Evolutionary conservation across 1,140 invertebrate species (phyloP).

Genomic region (Hyposmocoma kahamanoa): DNA sequence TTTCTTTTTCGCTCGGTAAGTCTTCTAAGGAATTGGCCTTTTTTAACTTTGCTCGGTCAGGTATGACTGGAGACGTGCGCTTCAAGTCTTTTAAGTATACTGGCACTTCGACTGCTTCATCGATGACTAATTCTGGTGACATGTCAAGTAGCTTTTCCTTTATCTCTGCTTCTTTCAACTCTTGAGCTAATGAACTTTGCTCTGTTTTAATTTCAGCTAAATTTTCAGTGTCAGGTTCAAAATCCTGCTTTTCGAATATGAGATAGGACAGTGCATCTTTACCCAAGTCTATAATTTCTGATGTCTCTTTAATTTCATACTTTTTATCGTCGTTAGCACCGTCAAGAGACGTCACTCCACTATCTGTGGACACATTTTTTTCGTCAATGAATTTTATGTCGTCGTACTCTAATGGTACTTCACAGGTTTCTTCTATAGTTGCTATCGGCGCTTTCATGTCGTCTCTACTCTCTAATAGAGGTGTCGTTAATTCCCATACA

Average conservation of each 20-base stretch:
- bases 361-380: slow-evolving; percentile 15
- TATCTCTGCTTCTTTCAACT: slow-evolving; percentile 49
- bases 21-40: slow-evolving; percentile 61
- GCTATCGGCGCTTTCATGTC: slow-evolving; percentile 54
- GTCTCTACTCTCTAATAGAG: slow-evolving; percentile 31
- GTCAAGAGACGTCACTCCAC: slow-evolving; percentile 18
- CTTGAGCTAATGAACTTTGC: slow-evolving; percentile 44
- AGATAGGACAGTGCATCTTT: slow-evolving; percentile 60
- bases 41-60: slow-evolving; percentile 54
- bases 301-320: slow-evolving; percentile 12
- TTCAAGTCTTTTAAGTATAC: slow-evolving; percentile 43
- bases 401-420: slow-evolving; percentile 48
- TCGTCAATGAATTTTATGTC: slow-evolving; percentile 42
- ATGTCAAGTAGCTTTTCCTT: slow-evolving; percentile 49
- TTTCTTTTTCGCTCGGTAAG: slow-evolving; percentile 37
- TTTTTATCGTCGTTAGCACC: slow-evolving; percentile 14
- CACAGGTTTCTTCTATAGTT: slow-evolving; percentile 54
- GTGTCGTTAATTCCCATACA: slow-evolving; percentile 27
- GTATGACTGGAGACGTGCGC: slow-evolving; percentile 43
- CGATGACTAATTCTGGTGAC: slow-evolving; percentile 56
- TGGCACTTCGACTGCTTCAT: slow-evolving; percentile 47
- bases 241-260: slow-evolving; percentile 43
- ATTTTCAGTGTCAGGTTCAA: slow-evolving; percentile 21
- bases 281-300: slow-evolving; percentile 40
- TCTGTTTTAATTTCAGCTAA: slow-evolving; percentile 13